phyloP scores from a whole-genome alignment of 2,888 invertebrate species.

The Drosophila histrio region DNA sequence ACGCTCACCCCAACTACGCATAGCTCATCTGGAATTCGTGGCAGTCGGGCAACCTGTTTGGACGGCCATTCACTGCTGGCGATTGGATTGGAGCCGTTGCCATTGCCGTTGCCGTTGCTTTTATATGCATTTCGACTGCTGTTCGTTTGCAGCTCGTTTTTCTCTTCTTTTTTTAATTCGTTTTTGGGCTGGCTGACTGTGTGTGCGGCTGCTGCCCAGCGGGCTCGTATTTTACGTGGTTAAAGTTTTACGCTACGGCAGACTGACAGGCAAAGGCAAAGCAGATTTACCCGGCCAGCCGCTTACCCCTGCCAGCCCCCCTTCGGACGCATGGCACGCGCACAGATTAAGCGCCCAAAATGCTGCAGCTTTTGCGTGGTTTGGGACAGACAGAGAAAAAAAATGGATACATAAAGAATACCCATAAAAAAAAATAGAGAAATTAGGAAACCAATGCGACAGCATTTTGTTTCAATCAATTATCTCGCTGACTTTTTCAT shows the following conservation, averaged over 20 bases:
- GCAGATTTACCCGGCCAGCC: constrained; percentile 32
- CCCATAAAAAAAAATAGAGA: constrained; percentile 4
- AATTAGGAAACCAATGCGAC: constrained; percentile 51
- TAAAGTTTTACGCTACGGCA: constrained; percentile 56
- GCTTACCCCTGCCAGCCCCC: background rate
- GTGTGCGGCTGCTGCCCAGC: constrained; percentile 40
- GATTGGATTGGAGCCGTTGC: constrained; percentile 29
- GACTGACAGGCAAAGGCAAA: constrained; percentile 51
- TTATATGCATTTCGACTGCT: constrained; percentile 45
- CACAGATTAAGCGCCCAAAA: constrained; percentile 51
- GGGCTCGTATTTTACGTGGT: constrained; percentile 67
- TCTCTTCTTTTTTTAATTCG: constrained; percentile 6
- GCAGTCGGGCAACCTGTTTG: constrained; percentile 25
- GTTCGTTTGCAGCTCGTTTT: constrained; percentile 32
- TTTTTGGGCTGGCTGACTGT: constrained; percentile 22
- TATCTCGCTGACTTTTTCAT: constrained; percentile 37
- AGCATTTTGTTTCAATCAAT: constrained; percentile 65
- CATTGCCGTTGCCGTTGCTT: constrained; percentile 24
- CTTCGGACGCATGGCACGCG: constrained; percentile 18
- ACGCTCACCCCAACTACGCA: background rate
- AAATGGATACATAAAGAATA: background rate
- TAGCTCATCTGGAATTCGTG: constrained; percentile 52
- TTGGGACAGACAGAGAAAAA: constrained; percentile 15
- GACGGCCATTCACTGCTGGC: constrained; percentile 1
- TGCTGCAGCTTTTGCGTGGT: constrained; percentile 28